phyloP scores from a whole-genome alignment of 2,888 invertebrate species.

The Pseudanteris insignis region DNA sequence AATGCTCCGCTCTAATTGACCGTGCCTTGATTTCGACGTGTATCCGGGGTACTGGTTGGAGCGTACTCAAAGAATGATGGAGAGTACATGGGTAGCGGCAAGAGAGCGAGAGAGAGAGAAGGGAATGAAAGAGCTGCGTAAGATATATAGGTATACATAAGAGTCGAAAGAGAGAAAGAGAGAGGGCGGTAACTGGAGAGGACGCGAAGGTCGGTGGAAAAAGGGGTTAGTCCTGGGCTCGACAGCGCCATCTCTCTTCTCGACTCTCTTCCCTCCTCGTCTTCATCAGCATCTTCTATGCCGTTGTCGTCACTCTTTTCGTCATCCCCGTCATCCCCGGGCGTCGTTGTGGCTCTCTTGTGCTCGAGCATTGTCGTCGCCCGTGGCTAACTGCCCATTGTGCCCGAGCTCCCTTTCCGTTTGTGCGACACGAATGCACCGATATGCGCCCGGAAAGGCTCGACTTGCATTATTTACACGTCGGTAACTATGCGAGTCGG shows the following conservation, averaged over 20 bases:
- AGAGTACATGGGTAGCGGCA: conserved; percentile 33
- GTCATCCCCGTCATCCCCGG: conserved; percentile 10
- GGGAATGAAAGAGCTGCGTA: too few species aligned
- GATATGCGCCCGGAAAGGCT: conserved; percentile 21
- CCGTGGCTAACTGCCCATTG: conserved; percentile 61
- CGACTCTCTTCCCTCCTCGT: not conserved
- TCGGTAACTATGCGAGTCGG: conserved; percentile 47
- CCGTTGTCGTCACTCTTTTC: conserved; percentile 12
- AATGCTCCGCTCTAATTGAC: conserved; percentile 59
- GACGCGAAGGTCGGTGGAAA: conserved; percentile 9
- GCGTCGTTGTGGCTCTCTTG: conserved; percentile 23
- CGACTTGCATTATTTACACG: conserved; percentile 55
- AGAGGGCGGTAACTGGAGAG: too few species aligned
- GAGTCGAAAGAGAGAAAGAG: too few species aligned
- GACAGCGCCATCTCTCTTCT: not conserved
- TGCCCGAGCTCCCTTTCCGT: conserved; percentile 51
- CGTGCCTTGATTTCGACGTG: conserved; percentile 60
- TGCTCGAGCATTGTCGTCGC: conserved; percentile 54
- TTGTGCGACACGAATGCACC: conserved; percentile 44
- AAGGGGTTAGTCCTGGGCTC: conserved; percentile 22
- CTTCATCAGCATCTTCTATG: conserved; percentile 19
- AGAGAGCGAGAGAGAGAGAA: conserved; percentile 19
- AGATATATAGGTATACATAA: too few species aligned
- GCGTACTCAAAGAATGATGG: conserved; percentile 52
- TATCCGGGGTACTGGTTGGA: conserved; percentile 54